Conservation (phyloP, 2,113 vertebrate species). For the Urocitellus parryii region DNA sequence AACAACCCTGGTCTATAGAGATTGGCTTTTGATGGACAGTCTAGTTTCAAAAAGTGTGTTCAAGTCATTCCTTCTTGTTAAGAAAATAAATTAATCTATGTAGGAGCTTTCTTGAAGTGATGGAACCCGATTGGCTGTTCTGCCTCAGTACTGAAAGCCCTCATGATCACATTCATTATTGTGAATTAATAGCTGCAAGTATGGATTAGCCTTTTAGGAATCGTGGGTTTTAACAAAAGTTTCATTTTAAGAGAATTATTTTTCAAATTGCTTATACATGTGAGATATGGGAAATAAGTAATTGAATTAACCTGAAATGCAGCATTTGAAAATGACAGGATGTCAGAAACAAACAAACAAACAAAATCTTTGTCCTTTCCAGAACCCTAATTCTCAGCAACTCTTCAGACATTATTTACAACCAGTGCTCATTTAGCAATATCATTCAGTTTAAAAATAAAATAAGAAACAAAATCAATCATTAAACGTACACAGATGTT, state of each 20-base stretch:
- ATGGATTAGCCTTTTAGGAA: background rate
- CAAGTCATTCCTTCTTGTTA: background rate
- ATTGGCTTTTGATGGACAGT: background rate
- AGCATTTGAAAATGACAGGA: slow-evolving; percentile 42
- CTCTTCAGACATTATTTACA: slow-evolving; percentile 15
- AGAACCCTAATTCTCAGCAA: slow-evolving; percentile 36
- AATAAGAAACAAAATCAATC: background rate
- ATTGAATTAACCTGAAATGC: slow-evolving; percentile 40
- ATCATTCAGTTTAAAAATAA: background rate
- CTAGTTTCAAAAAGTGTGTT: background rate
- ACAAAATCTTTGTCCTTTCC: background rate
- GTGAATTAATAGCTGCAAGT: background rate
- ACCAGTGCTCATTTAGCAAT: background rate
- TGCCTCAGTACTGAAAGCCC: background rate
- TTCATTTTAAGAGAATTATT: slow-evolving; percentile 59
- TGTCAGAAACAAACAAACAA: background rate
- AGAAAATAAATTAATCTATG: background rate
- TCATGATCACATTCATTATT: background rate
- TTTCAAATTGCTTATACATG: slow-evolving; percentile 59
- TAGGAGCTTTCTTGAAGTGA: background rate
- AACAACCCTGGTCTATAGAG: background rate
- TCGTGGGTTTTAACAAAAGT: background rate
- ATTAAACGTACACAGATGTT: background rate
- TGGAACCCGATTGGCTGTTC: background rate
- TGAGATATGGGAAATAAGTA: slow-evolving; percentile 41